Conservation (phyloP, 2,888 invertebrate genomes). For the Halocaridina rubra region DNA sequence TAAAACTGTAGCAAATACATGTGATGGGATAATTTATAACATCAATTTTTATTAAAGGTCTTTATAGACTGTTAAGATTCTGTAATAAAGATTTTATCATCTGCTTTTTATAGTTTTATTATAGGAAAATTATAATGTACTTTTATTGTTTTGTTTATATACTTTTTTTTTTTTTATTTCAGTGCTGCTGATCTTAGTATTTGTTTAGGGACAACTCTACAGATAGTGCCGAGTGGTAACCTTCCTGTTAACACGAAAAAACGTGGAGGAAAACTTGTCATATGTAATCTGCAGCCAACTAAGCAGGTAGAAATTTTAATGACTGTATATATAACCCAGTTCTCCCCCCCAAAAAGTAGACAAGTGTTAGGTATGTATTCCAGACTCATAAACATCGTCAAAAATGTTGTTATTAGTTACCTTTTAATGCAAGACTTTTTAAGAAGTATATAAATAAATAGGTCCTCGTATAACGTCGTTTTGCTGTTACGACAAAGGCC, state of each 20-base stretch:
- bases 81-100: background rate
- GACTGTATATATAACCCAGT: no score
- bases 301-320: no score
- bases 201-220: conserved; percentile 95
- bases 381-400: no score
- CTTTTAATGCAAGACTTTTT: no score
- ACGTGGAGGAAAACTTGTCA: conserved; percentile 87
- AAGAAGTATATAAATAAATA: no score
- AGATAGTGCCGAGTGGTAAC: conserved; percentile 96
- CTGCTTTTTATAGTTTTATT: background rate
- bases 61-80: background rate
- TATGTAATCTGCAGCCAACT: conserved; percentile 97
- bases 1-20: no score
- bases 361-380: no score
- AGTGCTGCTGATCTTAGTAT: conserved; percentile 93
- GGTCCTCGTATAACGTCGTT: no score
- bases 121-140: background rate
- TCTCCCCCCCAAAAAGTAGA: no score
- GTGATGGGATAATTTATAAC: background rate
- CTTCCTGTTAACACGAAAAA: conserved; percentile 87
- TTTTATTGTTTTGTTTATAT: no score
- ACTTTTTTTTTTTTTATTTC: background rate
- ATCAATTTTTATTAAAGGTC: background rate
- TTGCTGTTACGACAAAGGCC: no score
- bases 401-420: no score